These are phyloP conservation scores for Lutjanus campechanus DNA, from an alignment of 2,797 vertebrate genomes.

Conservation along the genomic window DNA sequence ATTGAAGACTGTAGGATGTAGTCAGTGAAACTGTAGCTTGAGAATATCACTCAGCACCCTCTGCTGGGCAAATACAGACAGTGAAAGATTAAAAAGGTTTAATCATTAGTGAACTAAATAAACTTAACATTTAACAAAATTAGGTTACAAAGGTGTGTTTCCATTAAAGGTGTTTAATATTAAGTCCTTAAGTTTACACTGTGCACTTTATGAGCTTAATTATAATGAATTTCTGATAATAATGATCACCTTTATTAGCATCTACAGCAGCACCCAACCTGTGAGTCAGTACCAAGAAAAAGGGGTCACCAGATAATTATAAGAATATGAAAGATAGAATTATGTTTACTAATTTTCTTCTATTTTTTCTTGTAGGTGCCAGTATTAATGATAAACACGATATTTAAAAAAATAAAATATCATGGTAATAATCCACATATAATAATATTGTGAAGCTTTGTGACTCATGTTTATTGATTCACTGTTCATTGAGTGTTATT, in stretches of 20 bases:
- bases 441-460: no score
- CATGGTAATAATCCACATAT: no score
- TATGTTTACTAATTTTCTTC: not conserved
- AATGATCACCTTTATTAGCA: not conserved
- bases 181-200: conserved; percentile 3
- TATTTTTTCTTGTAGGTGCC: not conserved
- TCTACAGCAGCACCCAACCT: not conserved
- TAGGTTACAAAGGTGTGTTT: conserved; percentile 4
- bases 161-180: conserved; percentile 8
- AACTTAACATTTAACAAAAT: conserved; percentile 11
- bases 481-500: no score
- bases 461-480: no score
- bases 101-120: not conserved
- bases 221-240: not conserved
- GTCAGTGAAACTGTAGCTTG: conserved; percentile 5
- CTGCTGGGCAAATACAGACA: conserved; percentile 70
- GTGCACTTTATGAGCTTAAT: not conserved
- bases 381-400: no score
- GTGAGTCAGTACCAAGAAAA: not conserved
- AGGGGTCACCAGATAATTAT: not conserved
- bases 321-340: no score
- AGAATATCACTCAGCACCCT: conserved; percentile 51
- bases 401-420: no score
- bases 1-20: conserved; percentile 17
- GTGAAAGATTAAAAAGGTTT: conserved; percentile 7